Conservation (phyloP, 1,140 invertebrate species). For the Drosophila carrolli region DNA sequence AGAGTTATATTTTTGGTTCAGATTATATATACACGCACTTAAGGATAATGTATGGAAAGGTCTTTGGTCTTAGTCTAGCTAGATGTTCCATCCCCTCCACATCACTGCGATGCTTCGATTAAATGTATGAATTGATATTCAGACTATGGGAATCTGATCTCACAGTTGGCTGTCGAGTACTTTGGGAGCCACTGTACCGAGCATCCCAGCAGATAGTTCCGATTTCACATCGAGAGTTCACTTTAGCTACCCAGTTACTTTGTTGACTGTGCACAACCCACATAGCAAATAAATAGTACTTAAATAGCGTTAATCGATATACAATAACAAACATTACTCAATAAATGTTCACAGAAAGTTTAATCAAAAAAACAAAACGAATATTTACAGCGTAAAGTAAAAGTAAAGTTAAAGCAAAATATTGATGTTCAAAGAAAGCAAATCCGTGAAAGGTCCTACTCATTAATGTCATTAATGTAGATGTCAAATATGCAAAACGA, state of each 20-base stretch:
- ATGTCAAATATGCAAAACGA: conserved; percentile 67
- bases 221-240: conserved; percentile 20
- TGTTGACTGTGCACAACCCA: conserved; percentile 42
- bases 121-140: conserved; percentile 11
- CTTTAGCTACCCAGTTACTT: conserved; percentile 38
- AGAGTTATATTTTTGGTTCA: conserved; percentile 41
- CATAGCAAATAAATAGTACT: conserved; percentile 40
- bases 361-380: conserved; percentile 69
- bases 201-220: neutral
- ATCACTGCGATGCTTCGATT: conserved; percentile 10
- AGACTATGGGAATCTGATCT: conserved; percentile 18
- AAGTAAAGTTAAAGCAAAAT: conserved; percentile 55
- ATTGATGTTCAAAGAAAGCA: conserved; percentile 68
- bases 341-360: conserved; percentile 76
- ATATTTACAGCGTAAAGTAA: conserved; percentile 68
- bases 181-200: neutral
- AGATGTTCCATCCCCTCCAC: neutral
- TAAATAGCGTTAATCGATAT: conserved; percentile 63
- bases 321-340: conserved; percentile 64
- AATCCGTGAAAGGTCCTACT: conserved; percentile 75
- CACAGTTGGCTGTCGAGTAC: conserved; percentile 4
- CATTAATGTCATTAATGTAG: conserved; percentile 63
- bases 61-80: conserved; percentile 25
- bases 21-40: conserved; percentile 19
- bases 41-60: conserved; percentile 6